phyloP scores from a whole-genome alignment of 2,113 vertebrate genomes.

The Alethe castanea region DNA sequence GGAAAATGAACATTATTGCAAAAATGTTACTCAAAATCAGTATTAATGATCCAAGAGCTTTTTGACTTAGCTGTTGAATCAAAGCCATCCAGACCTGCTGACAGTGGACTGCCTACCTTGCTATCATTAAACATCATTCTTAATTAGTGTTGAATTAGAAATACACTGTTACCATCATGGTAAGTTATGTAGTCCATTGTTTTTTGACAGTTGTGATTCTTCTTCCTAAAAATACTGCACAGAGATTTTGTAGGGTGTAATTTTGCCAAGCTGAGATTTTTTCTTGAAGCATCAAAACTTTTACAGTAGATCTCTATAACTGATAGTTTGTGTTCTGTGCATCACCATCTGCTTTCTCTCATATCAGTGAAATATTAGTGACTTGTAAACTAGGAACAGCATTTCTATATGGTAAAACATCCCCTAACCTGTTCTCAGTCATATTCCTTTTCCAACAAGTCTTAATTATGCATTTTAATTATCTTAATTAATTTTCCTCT shows the following conservation, averaged over 20 bases:
- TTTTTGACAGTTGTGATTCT: neutral
- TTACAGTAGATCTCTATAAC: neutral
- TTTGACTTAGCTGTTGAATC: neutral
- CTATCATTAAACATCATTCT: neutral
- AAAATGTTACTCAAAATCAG: conserved; percentile 14
- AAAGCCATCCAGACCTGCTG: neutral
- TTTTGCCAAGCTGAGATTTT: neutral
- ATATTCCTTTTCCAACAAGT: neutral
- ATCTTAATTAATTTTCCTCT: neutral
- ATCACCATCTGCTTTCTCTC: neutral
- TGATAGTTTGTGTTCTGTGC: neutral
- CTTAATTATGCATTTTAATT: neutral
- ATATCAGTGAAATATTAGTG: neutral
- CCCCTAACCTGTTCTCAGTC: neutral
- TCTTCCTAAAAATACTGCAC: neutral
- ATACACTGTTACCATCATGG: neutral
- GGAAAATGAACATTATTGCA: neutral
- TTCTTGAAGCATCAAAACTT: neutral
- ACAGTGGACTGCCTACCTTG: neutral
- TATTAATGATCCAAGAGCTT: neutral
- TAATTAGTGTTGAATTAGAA: neutral
- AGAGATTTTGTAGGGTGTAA: neutral
- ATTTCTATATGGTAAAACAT: neutral
- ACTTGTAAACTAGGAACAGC: neutral
- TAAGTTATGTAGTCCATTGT: neutral